Percentiles rank a stretch among this genome's conserved stretches.
phyloP scores from a whole-genome alignment of 1,140 invertebrate species.

The Meloidogyne floridensis region DNA sequence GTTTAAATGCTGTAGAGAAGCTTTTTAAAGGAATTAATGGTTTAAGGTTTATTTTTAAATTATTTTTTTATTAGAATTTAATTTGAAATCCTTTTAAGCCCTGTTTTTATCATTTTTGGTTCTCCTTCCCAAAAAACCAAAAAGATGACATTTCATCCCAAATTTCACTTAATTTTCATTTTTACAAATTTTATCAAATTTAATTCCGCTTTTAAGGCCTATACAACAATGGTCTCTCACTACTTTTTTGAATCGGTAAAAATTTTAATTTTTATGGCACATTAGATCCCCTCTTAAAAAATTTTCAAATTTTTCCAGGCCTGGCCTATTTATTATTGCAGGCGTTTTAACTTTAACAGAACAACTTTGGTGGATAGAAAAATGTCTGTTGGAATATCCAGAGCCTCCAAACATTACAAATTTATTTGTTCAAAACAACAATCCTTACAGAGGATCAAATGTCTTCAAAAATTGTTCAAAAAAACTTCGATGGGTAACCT shows the following conservation, averaged over 20 bases:
- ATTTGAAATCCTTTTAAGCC: not conserved
- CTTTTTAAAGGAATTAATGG: slow-evolving; percentile 26
- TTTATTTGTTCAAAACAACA: slow-evolving; percentile 38
- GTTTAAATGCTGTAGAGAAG: slow-evolving; percentile 1
- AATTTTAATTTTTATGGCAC: not conserved
- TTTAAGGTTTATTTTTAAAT: slow-evolving; percentile 24
- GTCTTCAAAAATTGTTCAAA: slow-evolving; percentile 35
- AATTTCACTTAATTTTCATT: too few species aligned
- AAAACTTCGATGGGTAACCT: slow-evolving; percentile 49
- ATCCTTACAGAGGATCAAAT: slow-evolving; percentile 39
- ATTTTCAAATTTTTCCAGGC: not conserved
- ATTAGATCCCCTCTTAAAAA: too few species aligned
- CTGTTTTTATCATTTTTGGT: slow-evolving; percentile 23
- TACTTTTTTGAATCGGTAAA: slow-evolving; percentile 36
- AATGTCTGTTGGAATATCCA: slow-evolving; percentile 48
- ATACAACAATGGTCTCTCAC: slow-evolving; percentile 44
- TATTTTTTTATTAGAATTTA: not conserved
- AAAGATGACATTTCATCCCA: slow-evolving; percentile 28
- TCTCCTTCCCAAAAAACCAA: not conserved
- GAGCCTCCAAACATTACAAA: slow-evolving; percentile 62
- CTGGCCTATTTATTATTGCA: slow-evolving; percentile 44
- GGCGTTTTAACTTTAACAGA: slow-evolving; percentile 32
- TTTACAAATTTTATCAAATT: too few species aligned
- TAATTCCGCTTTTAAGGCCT: slow-evolving; percentile 37
- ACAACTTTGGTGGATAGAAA: slow-evolving; percentile 51